Evolutionary conservation across 2,113 vertebrate species (phyloP).

Genomic region (Pollimyrus isidori): DNA sequence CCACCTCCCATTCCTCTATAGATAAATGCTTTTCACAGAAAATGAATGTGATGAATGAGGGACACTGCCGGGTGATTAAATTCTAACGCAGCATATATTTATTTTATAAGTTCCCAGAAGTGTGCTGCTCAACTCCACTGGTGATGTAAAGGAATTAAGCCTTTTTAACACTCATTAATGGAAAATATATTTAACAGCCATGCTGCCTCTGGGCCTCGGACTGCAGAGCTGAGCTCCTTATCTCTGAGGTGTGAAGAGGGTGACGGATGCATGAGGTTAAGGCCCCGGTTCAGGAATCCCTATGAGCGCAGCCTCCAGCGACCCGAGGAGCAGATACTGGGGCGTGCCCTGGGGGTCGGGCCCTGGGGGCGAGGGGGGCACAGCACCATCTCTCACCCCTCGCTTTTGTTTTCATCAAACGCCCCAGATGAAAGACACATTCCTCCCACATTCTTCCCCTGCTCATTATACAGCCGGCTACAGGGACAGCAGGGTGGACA

Average conservation of each 20-base stretch:
- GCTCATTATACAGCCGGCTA: neutral
- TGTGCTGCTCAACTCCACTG: neutral
- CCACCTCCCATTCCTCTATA: neutral
- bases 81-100: neutral
- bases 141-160: neutral
- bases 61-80: neutral
- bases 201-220: neutral
- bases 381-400: neutral
- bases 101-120: neutral
- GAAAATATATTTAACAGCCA: neutral
- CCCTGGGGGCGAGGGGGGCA: neutral
- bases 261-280: neutral
- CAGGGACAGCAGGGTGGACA: conserved; percentile 17
- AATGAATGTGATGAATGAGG: neutral
- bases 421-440: conserved; percentile 4
- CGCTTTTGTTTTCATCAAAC: conserved; percentile 7
- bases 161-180: neutral
- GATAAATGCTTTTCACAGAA: neutral
- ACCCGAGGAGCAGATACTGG: neutral
- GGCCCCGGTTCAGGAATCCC: neutral
- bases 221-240: neutral
- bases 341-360: neutral
- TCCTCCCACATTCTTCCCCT: neutral
- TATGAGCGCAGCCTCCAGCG: neutral
- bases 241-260: neutral